Evolutionary conservation across 2,888 invertebrate species (phyloP), one percentile per base, ranked within the genome.

Genomic region (Plagiodera versicolora): DNA sequence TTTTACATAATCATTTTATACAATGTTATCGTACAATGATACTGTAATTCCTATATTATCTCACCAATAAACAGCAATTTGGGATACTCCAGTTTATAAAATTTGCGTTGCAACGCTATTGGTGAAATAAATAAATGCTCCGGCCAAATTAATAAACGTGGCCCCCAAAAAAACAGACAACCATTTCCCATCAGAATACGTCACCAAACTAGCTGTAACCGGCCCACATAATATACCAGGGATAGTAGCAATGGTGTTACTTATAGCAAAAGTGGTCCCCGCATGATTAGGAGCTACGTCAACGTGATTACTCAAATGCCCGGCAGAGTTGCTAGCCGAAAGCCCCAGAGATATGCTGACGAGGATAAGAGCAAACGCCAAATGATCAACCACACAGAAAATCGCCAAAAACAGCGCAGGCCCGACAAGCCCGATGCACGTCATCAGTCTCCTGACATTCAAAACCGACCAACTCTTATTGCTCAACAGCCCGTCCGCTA

Each of bases 261-360:
- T 89, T 66, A 90, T 86, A 28, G 90, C 89, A 78, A 90, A 90
- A 16, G 90, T 89, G 55, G 89, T 85, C 20, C 89, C 90, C 1
- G 90, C 89, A 78, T 90, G 87, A 79, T 89, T 89, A 0, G 90
- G 90, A 0, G 90, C 90, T 20, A 91, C 84, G 73, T 91, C 91
- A 3, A 89, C 89, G 75, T 91, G 90, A 75, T 91, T 91, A 74
- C 88, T 88, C 32, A 90, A 80, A 77, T 90, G 90, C 14, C 90
- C 90, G 11, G 89, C 87, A 32, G 89, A 89, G 75, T 90, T 90
- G 73, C 88, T 88, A 0, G 90, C 89, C 75, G 89, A 88, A 61
- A 90, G 78, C 6, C 89, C 89, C 87, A 90, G 88, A 0, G 89
- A 89, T 72, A 90, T 84, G 18, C 89, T 88, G 18, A 90, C 86